phyloP scores from a whole-genome alignment of 2,113 vertebrate species.

The Colinus virginianus region DNA sequence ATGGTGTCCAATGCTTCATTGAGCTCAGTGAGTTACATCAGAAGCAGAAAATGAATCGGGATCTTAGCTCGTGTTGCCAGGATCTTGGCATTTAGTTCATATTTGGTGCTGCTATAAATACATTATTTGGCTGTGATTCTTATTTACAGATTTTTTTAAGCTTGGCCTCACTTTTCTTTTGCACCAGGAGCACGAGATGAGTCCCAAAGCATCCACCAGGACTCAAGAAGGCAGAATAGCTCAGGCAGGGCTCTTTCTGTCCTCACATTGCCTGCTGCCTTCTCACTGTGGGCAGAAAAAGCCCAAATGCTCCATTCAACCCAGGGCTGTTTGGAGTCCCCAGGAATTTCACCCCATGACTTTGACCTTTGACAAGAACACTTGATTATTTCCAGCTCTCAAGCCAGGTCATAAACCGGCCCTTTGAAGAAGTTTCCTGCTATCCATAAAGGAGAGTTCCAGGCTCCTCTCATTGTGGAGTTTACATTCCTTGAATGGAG shows the following conservation, averaged over 20 bases:
- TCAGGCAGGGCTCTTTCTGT: neutral
- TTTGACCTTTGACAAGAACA: constrained; percentile 71
- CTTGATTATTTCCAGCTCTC: constrained; percentile 73
- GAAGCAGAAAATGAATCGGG: constrained; percentile 1
- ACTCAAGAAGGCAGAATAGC: neutral
- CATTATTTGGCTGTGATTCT: neutral
- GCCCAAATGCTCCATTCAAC: neutral
- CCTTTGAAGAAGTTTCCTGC: constrained; percentile 41
- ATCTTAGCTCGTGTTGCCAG: neutral
- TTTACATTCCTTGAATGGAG: constrained; percentile 50
- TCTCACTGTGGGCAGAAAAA: neutral
- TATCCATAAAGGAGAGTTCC: constrained; percentile 29
- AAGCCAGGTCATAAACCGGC: constrained; percentile 35
- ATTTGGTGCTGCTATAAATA: constrained; percentile 53
- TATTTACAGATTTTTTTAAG: neutral
- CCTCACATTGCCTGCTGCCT: neutral
- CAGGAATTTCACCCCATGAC: constrained; percentile 68
- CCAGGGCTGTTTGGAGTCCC: neutral
- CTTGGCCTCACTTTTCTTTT: neutral
- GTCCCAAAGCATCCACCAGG: neutral
- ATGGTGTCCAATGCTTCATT: neutral
- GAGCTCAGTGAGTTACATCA: neutral
- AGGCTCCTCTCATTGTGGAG: neutral
- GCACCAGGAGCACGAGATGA: neutral
- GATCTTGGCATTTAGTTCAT: neutral